Conservation (phyloP, 2,113 vertebrate species). For the Antechinus flavipes region DNA sequence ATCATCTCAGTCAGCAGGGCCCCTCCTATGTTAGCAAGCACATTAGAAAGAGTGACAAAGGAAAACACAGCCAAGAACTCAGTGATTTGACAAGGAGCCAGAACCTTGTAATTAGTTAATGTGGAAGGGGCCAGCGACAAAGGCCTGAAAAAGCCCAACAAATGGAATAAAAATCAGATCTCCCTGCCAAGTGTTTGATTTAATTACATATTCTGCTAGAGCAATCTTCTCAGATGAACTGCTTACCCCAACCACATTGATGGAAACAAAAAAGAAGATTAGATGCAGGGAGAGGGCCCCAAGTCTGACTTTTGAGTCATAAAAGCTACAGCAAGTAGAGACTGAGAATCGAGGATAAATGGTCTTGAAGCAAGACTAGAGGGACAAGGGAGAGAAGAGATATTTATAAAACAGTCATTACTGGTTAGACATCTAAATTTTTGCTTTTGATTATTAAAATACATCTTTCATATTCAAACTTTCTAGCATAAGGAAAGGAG, state of each 20-base stretch:
- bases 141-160: slow-evolving; percentile 78
- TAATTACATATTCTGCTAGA: slow-evolving; percentile 82
- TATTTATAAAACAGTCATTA: background rate
- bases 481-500: background rate
- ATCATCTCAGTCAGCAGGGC: slow-evolving; percentile 69
- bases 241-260: slow-evolving; percentile 77
- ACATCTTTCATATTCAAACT: background rate
- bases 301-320: slow-evolving; percentile 60
- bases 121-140: slow-evolving; percentile 63
- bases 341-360: background rate
- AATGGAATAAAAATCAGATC: slow-evolving; percentile 77
- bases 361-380: background rate
- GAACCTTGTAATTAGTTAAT: slow-evolving; percentile 80
- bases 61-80: slow-evolving; percentile 13
- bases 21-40: slow-evolving; percentile 67
- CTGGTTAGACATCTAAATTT: background rate
- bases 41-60: slow-evolving; percentile 47
- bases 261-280: slow-evolving; percentile 83
- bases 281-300: slow-evolving; percentile 74
- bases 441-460: background rate
- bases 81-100: slow-evolving; percentile 33
- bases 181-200: slow-evolving; percentile 79
- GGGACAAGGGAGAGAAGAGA: background rate
- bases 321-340: slow-evolving; percentile 37
- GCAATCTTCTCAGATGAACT: slow-evolving; percentile 80